These are phyloP conservation scores for Polydrusus pterygomalis DNA, from an alignment of 2,888 invertebrate species.

Conservation along the genomic window DNA sequence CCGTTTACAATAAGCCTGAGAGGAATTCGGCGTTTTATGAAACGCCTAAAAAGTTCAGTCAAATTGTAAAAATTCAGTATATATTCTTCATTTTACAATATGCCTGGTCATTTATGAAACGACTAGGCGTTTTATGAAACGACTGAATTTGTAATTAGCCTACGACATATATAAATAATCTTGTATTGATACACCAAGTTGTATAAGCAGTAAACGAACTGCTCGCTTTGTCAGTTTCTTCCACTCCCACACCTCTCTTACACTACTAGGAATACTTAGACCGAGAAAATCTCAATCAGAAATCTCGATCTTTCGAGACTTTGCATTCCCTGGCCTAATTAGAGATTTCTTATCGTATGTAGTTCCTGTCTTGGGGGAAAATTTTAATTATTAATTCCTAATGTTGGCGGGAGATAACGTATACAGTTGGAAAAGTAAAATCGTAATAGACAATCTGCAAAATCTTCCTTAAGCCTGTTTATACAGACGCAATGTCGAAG, in stretches of 20 bases:
- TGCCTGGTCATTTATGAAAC: too few relatives aligned
- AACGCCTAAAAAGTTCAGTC: too few relatives aligned
- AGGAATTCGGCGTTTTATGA: too few relatives aligned
- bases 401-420: constrained; percentile 33
- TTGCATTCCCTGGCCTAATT: constrained; percentile 55
- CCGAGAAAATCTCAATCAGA: constrained; percentile 48
- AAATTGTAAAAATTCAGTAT: too few relatives aligned
- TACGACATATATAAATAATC: background rate
- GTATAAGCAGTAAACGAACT: constrained; percentile 1
- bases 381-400: constrained; percentile 53
- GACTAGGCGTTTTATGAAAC: too few relatives aligned
- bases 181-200: background rate
- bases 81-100: too few relatives aligned
- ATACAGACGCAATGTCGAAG: too few relatives aligned
- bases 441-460: constrained; percentile 9
- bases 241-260: constrained; percentile 42
- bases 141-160: too few relatives aligned
- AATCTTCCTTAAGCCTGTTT: background rate
- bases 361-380: constrained; percentile 52
- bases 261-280: constrained; percentile 40
- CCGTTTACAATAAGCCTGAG: too few relatives aligned
- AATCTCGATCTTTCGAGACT: constrained; percentile 51
- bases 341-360: constrained; percentile 54
- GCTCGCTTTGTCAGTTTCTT: constrained; percentile 44
- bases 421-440: constrained; percentile 9